Percentiles rank a stretch among this genome's conserved stretches.
These are phyloP conservation scores for Casuarius casuarius DNA, from an alignment of 2,113 vertebrate species.

Conservation along the genomic window DNA sequence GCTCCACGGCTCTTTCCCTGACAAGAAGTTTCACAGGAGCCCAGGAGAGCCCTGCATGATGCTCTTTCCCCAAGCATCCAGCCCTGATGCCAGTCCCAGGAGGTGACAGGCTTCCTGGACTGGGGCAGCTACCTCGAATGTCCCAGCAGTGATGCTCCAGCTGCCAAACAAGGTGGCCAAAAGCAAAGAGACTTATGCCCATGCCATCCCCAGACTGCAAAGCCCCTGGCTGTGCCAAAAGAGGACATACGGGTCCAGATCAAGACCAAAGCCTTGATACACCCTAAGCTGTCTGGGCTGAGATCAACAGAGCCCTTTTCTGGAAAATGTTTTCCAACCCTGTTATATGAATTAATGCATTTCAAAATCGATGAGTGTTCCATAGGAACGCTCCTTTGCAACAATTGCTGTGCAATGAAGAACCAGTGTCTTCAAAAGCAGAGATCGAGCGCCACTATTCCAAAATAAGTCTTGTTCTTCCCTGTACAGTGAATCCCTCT, in stretches of 20 bases:
- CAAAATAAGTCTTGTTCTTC: neutral
- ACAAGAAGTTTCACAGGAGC: fast-evolving
- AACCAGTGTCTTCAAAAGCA: neutral
- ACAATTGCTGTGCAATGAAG: neutral
- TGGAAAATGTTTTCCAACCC: neutral
- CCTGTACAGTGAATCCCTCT: neutral
- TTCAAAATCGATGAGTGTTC: neutral
- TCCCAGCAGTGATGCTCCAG: neutral
- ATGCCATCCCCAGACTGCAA: fast-evolving
- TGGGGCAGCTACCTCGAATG: no score
- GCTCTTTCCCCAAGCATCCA: neutral
- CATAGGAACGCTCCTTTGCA: neutral
- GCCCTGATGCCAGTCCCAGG: neutral
- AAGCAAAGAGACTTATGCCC: neutral
- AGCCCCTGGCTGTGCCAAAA: neutral
- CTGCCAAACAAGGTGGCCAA: neutral
- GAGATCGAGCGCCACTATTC: neutral
- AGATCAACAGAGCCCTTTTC: neutral
- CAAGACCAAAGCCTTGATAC: neutral
- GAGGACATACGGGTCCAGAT: neutral
- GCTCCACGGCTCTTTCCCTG: fast-evolving
- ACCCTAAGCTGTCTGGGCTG: neutral
- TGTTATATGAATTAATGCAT: neutral
- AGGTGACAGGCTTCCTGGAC: neutral
- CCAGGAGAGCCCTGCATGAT: no score